Conservation (phyloP, 2,113 vertebrate species). For the Hyperopisus bebe region DNA sequence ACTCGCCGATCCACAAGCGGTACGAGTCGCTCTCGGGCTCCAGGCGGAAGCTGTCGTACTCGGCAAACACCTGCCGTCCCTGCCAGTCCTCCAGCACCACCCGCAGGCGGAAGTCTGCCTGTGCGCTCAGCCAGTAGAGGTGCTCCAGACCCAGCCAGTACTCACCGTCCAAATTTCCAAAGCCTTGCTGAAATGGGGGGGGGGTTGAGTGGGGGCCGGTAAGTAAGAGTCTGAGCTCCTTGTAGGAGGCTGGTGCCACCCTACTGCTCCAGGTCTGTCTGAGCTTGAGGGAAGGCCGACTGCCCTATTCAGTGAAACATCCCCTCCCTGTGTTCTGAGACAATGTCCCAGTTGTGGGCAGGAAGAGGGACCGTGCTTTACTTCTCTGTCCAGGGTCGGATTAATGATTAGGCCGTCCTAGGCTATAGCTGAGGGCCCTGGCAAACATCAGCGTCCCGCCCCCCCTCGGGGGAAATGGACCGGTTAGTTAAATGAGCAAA, state of each 20-base stretch:
- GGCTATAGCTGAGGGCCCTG: neutral
- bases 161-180: slow-evolving; percentile 78
- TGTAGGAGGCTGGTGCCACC: neutral
- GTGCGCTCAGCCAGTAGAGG: slow-evolving; percentile 70
- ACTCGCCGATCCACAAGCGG: slow-evolving; percentile 74
- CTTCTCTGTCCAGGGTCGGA: neutral
- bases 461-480: neutral
- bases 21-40: slow-evolving; percentile 80
- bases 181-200: slow-evolving; percentile 64
- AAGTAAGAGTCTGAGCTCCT: neutral
- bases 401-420: neutral
- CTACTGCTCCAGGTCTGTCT: neutral
- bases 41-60: slow-evolving; percentile 72
- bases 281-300: neutral
- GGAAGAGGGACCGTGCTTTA: neutral
- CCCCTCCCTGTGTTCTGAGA: neutral
- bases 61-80: slow-evolving; percentile 67
- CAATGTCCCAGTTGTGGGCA: neutral
- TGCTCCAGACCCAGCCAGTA: slow-evolving; percentile 84
- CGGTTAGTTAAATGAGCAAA: neutral
- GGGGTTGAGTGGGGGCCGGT: neutral
- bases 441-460: neutral
- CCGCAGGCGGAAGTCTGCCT: slow-evolving; percentile 67
- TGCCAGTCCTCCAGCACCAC: slow-evolving; percentile 82
- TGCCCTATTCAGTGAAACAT: neutral